Base-by-base conservation (phyloP, 2,113 vertebrate genomes). In the Clupea harengus region DNA sequence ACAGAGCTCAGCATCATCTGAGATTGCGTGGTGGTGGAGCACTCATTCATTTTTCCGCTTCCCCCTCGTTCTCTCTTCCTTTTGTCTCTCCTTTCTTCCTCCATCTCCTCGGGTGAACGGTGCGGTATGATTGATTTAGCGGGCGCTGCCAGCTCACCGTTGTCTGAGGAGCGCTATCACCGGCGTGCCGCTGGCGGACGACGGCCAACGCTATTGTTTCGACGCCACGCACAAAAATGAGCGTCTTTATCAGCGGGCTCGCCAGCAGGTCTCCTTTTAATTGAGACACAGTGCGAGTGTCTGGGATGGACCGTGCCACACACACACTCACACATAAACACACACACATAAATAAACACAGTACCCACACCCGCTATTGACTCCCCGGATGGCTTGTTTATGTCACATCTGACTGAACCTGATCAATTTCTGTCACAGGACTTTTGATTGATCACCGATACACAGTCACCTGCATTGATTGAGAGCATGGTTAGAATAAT, bases 361-460 rank as follows among this genome's bases (percentile, higher is more conserved):
- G 4, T 20, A 57, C 52, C 1, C 52, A 57, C 17, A 20, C 52
- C 89, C 86, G 15, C 67, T 46, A 93, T 94, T 50, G 93, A 93
- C 87, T 78, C 83, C 20, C 13, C 45, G 52, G 0, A 46, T 87
- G 86, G 92, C 92, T 94, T 93, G 92, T 94, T 95, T 92, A 91
- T 93, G 94, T 94, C 94, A 93, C 92, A 94, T 93, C 91, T 94
- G 94, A 94, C 91, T 91, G 92, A 93, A 91, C 88, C 75, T 90
- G 91, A 94, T 95, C 95, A 93, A 95, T 94, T 13, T 88, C 87
- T 82, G 91, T 89, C 92, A 90, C 90, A 91, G 89, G 91, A 91
- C 52, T 90, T 91, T 92, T 94, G 93, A 95, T 93, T 93, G 93
- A 95, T 95, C 93, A 93, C 93, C 93, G 89, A 93, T 93, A 91